These are phyloP conservation scores for Oxygymnocypris stewartii DNA, from an alignment of 2,113 vertebrate genomes.

Conservation along the genomic window DNA sequence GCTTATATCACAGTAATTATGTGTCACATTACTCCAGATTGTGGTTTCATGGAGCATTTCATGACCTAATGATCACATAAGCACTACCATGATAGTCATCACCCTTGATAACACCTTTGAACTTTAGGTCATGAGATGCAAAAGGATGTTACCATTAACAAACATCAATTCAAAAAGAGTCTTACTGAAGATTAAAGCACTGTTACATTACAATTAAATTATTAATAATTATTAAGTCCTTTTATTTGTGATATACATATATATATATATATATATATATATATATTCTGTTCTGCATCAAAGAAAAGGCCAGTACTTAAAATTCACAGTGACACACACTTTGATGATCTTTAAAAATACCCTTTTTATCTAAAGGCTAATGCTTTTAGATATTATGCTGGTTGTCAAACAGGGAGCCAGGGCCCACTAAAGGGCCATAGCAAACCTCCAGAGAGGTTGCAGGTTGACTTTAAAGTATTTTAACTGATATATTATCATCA, in stretches of 20 bases:
- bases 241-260: not conserved
- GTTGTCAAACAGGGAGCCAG: not conserved
- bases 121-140: not conserved
- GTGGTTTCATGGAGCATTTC: too few relatives aligned
- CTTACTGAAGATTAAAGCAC: not conserved
- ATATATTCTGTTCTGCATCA: not conserved
- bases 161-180: too few relatives aligned
- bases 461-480: not conserved
- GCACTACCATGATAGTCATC: not conserved
- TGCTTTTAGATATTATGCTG: too few relatives aligned
- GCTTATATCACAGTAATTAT: not conserved
- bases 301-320: not conserved
- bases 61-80: conserved; percentile 7
- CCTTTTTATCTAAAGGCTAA: not conserved
- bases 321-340: not conserved
- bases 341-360: not conserved
- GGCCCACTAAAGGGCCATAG: too few relatives aligned
- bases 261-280: too few relatives aligned
- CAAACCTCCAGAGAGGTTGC: not conserved
- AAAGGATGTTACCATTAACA: too few relatives aligned
- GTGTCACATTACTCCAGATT: not conserved
- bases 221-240: not conserved
- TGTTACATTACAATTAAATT: not conserved
- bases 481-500: not conserved
- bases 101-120: not conserved